Conservation (phyloP, 2,888 invertebrate genomes). For the Nomada fabriciana region DNA sequence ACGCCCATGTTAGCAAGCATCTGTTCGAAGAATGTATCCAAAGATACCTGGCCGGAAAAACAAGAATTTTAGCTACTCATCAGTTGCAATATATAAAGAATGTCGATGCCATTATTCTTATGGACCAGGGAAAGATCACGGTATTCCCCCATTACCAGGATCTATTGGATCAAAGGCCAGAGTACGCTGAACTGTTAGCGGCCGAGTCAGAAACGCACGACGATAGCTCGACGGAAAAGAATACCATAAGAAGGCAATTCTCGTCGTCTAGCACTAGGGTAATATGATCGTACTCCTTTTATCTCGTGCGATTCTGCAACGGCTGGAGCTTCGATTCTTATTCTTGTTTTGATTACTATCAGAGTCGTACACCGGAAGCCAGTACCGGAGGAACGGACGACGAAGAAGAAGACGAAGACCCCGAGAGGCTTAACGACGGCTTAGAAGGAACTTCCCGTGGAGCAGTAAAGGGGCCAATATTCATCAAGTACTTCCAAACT, state of each 20-base stretch:
- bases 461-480: conserved; percentile 83
- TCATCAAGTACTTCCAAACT: conserved; percentile 85
- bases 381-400: conserved; percentile 75
- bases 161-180: conserved; percentile 75
- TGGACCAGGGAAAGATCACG: conserved; percentile 79
- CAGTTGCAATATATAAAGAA: conserved; percentile 89
- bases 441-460: conserved; percentile 84
- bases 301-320: neutral
- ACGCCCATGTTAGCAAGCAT: conserved; percentile 90
- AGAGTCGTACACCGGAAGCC: conserved; percentile 81
- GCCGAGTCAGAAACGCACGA: conserved; percentile 74
- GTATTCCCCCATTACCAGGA: conserved; percentile 77
- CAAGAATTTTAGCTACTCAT: conserved; percentile 91
- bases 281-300: conserved; percentile 38
- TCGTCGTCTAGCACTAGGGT: conserved; percentile 80
- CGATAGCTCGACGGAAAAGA: conserved; percentile 71
- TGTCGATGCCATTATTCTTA: conserved; percentile 78
- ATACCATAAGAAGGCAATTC: conserved; percentile 74
- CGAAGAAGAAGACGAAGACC: conserved; percentile 78
- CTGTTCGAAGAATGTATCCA: conserved; percentile 91
- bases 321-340: neutral
- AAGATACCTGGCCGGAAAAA: conserved; percentile 89
- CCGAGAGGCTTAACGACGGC: conserved; percentile 74
- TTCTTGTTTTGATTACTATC: conserved; percentile 13
- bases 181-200: conserved; percentile 76